A percentile compares a stretch with the other conserved stretches of the same genome.
Evolutionary conservation across 2,113 vertebrate genomes (phyloP).

Genomic region (Onychostoma macrolepis): DNA sequence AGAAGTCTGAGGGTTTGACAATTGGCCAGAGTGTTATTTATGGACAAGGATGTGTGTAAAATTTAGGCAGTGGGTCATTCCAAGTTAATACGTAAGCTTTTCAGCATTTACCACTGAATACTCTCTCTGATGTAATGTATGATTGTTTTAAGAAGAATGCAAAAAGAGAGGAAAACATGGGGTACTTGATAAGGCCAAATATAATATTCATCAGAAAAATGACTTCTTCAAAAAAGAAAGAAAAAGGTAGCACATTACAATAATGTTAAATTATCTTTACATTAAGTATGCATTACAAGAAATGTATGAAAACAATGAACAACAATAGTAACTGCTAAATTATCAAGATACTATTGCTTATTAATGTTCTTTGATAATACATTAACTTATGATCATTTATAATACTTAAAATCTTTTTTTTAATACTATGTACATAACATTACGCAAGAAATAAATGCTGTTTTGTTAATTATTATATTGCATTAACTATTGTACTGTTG

Average conservation of each 20-base stretch:
- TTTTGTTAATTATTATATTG: not conserved
- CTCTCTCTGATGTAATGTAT: not conserved
- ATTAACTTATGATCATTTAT: not conserved
- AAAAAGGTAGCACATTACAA: not conserved
- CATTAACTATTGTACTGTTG: not conserved
- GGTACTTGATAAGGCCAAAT: not conserved
- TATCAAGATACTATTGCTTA: not conserved
- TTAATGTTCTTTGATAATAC: not conserved
- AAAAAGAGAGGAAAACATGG: not conserved
- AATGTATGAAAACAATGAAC: not conserved
- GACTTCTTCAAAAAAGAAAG: not conserved
- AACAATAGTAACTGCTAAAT: not conserved
- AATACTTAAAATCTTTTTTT: not conserved
- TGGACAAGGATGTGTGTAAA: not conserved
- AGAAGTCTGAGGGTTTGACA: constrained; percentile 11
- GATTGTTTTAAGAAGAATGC: not conserved
- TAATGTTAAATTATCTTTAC: not conserved
- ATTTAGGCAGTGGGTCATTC: not conserved
- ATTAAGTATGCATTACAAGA: not conserved
- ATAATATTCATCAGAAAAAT: not conserved
- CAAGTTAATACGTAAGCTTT: not conserved
- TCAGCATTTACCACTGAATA: constrained; percentile 13
- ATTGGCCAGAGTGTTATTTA: constrained; percentile 3
- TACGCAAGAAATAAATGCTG: not conserved
- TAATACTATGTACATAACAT: not conserved